These are phyloP conservation scores for Omphaloscelis lunosa DNA, from an alignment of 2,888 invertebrate genomes.

Conservation along the genomic window DNA sequence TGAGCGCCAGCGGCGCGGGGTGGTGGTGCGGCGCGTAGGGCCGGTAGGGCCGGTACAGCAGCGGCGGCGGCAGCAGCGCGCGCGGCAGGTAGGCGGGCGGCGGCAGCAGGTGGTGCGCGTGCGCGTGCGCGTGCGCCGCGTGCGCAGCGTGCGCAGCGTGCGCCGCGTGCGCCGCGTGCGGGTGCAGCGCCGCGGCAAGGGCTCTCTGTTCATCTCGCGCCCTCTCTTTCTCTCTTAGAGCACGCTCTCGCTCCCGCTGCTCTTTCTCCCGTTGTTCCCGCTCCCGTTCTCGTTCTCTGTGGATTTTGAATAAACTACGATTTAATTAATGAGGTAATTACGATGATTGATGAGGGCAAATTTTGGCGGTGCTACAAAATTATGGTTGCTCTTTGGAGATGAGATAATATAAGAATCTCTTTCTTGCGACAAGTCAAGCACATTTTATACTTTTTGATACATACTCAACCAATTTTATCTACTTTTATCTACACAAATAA, in stretches of 20 bases:
- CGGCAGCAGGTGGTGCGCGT: conserved; percentile 71
- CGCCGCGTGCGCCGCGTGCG: conserved; percentile 70
- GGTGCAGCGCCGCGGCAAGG: conserved; percentile 66
- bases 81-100: conserved; percentile 73
- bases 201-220: conserved; percentile 73
- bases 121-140: conserved; percentile 69
- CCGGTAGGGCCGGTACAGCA: conserved; percentile 82
- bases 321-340: conserved; percentile 22
- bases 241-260: conserved; percentile 83
- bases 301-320: conserved; percentile 40
- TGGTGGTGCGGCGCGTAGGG: conserved; percentile 62
- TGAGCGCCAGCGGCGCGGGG: conserved; percentile 64
- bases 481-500: not conserved
- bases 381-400: not conserved
- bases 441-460: not conserved
- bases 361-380: not conserved
- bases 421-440: not conserved
- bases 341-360: too few species aligned
- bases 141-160: conserved; percentile 68
- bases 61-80: conserved; percentile 79
- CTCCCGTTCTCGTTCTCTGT: conserved; percentile 75
- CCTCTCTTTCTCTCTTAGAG: conserved; percentile 77
- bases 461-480: not conserved
- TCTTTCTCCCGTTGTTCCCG: conserved; percentile 82
- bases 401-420: not conserved